These are phyloP conservation scores for Tinea semifulvella DNA, from an alignment of 2,888 invertebrate genomes.

Conservation along the genomic window DNA sequence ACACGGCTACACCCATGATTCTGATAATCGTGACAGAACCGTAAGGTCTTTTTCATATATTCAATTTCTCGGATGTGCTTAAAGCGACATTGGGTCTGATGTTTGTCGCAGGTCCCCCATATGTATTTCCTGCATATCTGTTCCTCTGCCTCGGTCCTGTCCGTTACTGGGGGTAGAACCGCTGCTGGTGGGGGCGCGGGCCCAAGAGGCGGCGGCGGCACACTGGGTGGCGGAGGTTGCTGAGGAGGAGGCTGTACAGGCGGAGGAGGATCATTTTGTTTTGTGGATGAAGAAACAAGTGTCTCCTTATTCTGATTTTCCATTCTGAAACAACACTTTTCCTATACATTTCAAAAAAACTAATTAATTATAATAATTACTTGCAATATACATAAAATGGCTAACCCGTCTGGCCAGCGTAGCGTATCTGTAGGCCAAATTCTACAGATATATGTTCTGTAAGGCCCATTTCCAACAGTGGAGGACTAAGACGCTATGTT, in stretches of 20 bases:
- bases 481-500: too few relatives aligned
- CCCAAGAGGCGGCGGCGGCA: background rate
- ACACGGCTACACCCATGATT: conserved; percentile 41
- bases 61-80: conserved; percentile 40
- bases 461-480: too few relatives aligned
- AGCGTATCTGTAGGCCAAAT: too few relatives aligned
- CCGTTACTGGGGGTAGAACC: background rate
- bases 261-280: too few relatives aligned
- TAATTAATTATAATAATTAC: too few relatives aligned
- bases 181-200: background rate
- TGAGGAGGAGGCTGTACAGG: background rate
- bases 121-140: conserved; percentile 41
- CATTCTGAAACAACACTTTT: too few relatives aligned
- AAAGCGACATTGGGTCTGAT: conserved; percentile 34
- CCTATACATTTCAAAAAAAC: too few relatives aligned
- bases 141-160: conserved; percentile 15
- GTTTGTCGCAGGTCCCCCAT: conserved; percentile 47
- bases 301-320: too few relatives aligned
- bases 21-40: conserved; percentile 51
- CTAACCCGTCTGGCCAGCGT: too few relatives aligned
- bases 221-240: conserved; percentile 1
- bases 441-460: too few relatives aligned
- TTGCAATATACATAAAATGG: too few relatives aligned
- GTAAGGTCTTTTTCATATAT: conserved; percentile 40
- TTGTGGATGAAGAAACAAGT: too few relatives aligned